Conservation (phyloP, 2,888 invertebrate genomes). For the Pachydiplax longipennis region DNA sequence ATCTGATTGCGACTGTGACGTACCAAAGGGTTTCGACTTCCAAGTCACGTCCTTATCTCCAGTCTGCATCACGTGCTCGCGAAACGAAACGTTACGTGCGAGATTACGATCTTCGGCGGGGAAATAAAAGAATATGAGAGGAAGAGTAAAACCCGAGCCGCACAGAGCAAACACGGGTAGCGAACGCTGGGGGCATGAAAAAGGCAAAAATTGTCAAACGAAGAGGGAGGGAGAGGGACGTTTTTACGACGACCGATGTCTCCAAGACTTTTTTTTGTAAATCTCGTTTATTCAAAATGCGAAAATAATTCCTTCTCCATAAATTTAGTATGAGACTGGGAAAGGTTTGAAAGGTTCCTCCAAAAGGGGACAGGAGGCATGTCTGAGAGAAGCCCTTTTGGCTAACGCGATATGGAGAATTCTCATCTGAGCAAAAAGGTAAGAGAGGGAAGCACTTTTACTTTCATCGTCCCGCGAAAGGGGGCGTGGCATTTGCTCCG, state of each 20-base stretch:
- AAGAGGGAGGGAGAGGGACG: background rate
- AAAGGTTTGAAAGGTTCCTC: background rate
- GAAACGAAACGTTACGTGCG: background rate
- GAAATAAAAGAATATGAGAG: background rate
- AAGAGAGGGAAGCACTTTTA: background rate
- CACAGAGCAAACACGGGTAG: background rate
- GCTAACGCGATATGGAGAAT: background rate
- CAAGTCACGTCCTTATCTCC: background rate
- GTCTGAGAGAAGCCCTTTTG: background rate
- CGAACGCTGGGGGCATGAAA: background rate
- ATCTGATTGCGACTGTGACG: background rate
- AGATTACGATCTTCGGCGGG: background rate
- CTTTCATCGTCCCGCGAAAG: background rate
- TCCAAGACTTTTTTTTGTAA: background rate
- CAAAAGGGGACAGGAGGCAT: background rate
- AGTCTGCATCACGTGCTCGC: background rate
- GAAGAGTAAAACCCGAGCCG: background rate
- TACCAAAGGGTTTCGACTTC: background rate
- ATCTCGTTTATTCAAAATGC: slow-evolving; percentile 23
- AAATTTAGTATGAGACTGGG: slow-evolving; percentile 21
- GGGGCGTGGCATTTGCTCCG: background rate
- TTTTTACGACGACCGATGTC: background rate
- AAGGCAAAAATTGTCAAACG: background rate
- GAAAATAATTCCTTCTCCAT: slow-evolving; percentile 34
- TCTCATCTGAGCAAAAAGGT: background rate